Conservation (phyloP, 2,888 invertebrate species). For the Limnephilus auricula region DNA sequence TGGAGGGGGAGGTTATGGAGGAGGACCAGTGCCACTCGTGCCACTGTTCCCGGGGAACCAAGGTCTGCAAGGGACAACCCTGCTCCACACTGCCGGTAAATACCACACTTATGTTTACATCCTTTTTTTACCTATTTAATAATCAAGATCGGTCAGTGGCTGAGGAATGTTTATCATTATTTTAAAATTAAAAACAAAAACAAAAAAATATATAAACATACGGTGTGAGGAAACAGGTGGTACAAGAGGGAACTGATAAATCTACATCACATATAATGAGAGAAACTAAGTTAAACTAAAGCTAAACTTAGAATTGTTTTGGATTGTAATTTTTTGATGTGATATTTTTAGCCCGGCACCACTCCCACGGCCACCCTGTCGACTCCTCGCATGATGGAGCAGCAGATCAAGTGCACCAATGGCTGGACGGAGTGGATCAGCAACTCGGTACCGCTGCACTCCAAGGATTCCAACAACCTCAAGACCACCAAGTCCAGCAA, state of each 20-base stretch:
- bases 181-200: no score
- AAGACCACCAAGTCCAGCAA: conserved; percentile 68
- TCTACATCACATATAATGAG: no score
- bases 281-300: no score
- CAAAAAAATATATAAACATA: no score
- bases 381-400: conserved; percentile 66
- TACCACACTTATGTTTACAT: background rate
- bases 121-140: background rate
- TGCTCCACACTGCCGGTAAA: conserved; percentile 74
- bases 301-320: background rate
- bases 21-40: conserved; percentile 90
- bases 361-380: conserved; percentile 20
- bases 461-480: conserved; percentile 68
- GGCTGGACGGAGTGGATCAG: conserved; percentile 92
- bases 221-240: no score
- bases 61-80: conserved; percentile 84
- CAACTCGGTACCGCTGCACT: conserved; percentile 74
- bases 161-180: no score
- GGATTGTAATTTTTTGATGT: background rate
- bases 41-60: conserved; percentile 83
- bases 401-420: conserved; percentile 77
- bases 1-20: conserved; percentile 87
- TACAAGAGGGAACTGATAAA: no score
- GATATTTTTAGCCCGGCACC: conserved; percentile 34
- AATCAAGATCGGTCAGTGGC: no score